Evolutionary conservation across 2,797 vertebrate genomes (phyloP), one percentile per base, ranked within the genome.

Genomic region (Megalops cyprinoides): DNA sequence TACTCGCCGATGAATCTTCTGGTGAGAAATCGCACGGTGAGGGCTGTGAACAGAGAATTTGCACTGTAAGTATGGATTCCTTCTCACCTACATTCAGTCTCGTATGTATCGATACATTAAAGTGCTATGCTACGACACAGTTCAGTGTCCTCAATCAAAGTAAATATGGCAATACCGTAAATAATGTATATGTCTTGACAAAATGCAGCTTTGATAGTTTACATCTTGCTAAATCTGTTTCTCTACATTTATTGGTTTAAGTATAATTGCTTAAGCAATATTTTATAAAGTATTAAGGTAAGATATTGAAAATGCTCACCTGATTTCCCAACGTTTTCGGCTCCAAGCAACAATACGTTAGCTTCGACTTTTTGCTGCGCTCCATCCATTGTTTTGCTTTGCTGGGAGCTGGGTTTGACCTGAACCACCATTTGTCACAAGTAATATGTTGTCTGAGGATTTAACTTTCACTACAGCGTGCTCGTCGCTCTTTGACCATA

Each of bases 1-100:
- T 93, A 93, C 80, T 93, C 92, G 25, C 92, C 89, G 20, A 93
- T 93, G 78, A 93, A 93, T 56, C 92, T 86, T 71, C 90, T 84
- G 55, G 92, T 93, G 44, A 93, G 86, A 67, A 93, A 93, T 25
- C 91, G 84, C 53, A 92, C 92, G 0, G 90, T 90, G 18, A 93
- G 90, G 37, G 92, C 92, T 92, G 85, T n/a, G 75, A 10, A 80
- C 51, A 51, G 69, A 34, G 69, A 69, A 48, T 83, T 0, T 28
- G 3, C 71, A 37, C 28, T 23, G 44, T 48, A n/a, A 75, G 48
- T 69, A 7, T 18, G 9, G 28, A 18, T 53, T 2, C 2, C 12
- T 53, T 14, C 5, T 73, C 15, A 55, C 20, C 20, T 18, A n/a
- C 37, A 34, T 46, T 4, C 58, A 67, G 2, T 73, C 3, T 15